These are phyloP conservation scores for Bergia puertoricense DNA, from an alignment of 92 coral and sea anemone genomes.

Conservation along the genomic window DNA sequence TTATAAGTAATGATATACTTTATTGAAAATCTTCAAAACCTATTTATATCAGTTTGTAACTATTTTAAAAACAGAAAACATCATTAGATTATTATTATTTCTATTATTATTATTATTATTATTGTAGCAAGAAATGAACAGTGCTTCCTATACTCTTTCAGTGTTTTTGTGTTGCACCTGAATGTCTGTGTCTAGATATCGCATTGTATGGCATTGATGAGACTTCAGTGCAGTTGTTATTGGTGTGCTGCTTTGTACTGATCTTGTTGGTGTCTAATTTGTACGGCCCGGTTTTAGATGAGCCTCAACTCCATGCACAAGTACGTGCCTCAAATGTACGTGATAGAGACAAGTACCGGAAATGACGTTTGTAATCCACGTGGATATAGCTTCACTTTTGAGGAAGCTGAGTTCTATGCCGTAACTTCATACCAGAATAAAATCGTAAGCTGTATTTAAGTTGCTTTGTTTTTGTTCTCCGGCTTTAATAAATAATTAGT, in stretches of 20 bases:
- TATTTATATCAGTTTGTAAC: too few relatives aligned
- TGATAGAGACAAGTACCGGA: constrained; percentile 41
- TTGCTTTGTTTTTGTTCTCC: not conserved
- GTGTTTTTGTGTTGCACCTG: too few relatives aligned
- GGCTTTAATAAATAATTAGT: not conserved
- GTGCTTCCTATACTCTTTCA: too few relatives aligned
- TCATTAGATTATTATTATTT: too few relatives aligned
- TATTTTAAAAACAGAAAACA: too few relatives aligned
- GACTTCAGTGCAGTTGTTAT: not conserved
- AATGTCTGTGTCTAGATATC: too few relatives aligned
- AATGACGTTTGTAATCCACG: constrained; percentile 38
- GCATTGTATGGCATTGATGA: too few relatives aligned
- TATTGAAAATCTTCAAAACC: too few relatives aligned
- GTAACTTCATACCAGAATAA: constrained; percentile 64
- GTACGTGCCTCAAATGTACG: constrained; percentile 51
- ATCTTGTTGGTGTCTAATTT: not conserved
- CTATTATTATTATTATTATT: too few relatives aligned
- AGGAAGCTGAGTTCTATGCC: constrained; percentile 53
- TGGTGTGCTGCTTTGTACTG: not conserved
- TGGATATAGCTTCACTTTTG: constrained; percentile 45
- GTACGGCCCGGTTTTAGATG: constrained; percentile 37
- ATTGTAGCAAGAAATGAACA: too few relatives aligned
- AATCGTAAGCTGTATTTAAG: constrained; percentile 26
- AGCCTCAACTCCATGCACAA: constrained; percentile 63
- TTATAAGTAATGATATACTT: too few relatives aligned